Conservation (phyloP, 1,140 invertebrate genomes). For the Aphaenogaster rudis region DNA sequence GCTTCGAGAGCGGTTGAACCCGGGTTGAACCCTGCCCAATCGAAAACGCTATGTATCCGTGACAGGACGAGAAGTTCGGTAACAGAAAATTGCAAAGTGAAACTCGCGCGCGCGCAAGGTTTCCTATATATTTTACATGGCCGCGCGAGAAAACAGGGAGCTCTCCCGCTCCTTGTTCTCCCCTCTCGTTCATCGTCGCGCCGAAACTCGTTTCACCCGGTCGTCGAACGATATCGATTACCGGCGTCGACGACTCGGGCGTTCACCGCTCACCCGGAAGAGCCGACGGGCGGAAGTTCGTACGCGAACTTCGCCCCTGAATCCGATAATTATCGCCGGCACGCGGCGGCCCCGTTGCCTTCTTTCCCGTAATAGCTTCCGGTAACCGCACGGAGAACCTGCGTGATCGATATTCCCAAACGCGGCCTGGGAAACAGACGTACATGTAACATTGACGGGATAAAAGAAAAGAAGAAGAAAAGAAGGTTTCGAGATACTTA, state of each 20-base stretch:
- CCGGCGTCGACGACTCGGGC: conserved; percentile 66
- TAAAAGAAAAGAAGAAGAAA: too few relatives aligned
- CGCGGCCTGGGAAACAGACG: neutral
- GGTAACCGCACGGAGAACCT: neutral
- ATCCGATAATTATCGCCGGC: conserved; percentile 31
- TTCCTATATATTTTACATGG: conserved; percentile 73
- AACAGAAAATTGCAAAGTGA: conserved; percentile 77
- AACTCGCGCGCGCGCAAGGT: conserved; percentile 76
- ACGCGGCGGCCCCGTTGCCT: conserved; percentile 36
- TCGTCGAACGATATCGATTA: conserved; percentile 72
- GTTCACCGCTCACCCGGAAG: conserved; percentile 68
- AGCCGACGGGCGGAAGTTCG: conserved; percentile 44
- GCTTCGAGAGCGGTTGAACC: too few relatives aligned
- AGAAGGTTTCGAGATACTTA: neutral
- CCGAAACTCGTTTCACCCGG: conserved; percentile 71
- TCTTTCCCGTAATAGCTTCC: conserved; percentile 18
- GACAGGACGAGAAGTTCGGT: conserved; percentile 66
- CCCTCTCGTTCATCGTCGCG: conserved; percentile 50
- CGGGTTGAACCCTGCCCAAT: too few relatives aligned
- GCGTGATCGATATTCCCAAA: conserved; percentile 15
- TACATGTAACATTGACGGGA: neutral
- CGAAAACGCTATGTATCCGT: conserved; percentile 35
- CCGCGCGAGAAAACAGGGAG: conserved; percentile 61
- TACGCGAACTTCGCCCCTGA: conserved; percentile 31
- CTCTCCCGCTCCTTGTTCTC: neutral